phyloP scores from a whole-genome alignment of 2,797 vertebrate genomes.

The Ciconia nigra region DNA sequence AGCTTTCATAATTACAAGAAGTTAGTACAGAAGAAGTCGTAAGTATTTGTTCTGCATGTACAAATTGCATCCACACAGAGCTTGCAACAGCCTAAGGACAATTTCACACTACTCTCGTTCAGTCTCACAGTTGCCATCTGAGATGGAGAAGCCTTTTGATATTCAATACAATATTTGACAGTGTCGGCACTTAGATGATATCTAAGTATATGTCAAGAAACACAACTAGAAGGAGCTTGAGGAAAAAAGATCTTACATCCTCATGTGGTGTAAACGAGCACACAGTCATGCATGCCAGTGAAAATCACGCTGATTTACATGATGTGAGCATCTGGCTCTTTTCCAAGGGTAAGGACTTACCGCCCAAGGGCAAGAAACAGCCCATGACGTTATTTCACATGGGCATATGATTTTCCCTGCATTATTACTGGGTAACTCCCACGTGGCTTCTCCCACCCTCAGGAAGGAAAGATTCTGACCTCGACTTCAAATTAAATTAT shows the following conservation, averaged over 20 bases:
- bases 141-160: conserved; percentile 53
- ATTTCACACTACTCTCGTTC: conserved; percentile 38
- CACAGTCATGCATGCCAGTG: not conserved
- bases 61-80: conserved; percentile 21
- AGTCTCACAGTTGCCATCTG: conserved; percentile 3
- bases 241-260: not conserved
- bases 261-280: not conserved
- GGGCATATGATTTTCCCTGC: not conserved
- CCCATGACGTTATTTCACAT: not conserved
- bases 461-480: not conserved
- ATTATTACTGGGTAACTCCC: not conserved
- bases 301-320: not conserved
- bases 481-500: not conserved
- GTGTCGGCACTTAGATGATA: not conserved
- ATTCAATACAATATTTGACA: conserved; percentile 37
- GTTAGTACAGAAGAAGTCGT: conserved; percentile 9
- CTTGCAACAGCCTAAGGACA: conserved; percentile 9
- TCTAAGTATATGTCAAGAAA: not conserved
- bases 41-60: conserved; percentile 34
- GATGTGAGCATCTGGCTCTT: not conserved
- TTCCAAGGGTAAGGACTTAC: conserved; percentile 3
- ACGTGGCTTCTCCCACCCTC: not conserved
- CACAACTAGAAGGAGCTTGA: not conserved
- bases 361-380: not conserved
- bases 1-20: conserved; percentile 49